Conservation (phyloP, 1,140 invertebrate species). For the Polypedilum pembai region DNA sequence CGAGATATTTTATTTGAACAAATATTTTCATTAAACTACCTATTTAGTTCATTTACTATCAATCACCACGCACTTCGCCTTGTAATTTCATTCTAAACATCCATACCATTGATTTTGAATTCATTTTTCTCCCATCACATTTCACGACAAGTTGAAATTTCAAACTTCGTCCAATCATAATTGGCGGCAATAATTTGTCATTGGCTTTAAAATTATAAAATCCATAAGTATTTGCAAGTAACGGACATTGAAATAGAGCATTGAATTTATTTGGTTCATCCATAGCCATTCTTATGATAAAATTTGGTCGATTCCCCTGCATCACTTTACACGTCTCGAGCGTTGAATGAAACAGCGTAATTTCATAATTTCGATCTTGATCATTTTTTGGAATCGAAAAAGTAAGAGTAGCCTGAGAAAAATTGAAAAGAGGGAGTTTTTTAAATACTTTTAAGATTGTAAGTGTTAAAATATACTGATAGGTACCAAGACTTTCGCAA, state of each 20-base stretch:
- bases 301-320: background rate
- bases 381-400: background rate
- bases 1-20: too few species aligned
- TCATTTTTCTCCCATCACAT: background rate
- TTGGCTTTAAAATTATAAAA: conserved; percentile 6
- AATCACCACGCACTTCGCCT: background rate
- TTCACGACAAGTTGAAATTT: background rate
- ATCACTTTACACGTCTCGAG: background rate
- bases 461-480: background rate
- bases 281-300: background rate
- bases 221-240: background rate
- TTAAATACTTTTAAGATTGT: background rate
- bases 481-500: background rate
- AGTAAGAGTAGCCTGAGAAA: background rate
- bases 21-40: too few species aligned
- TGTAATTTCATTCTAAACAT: background rate
- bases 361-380: background rate
- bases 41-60: background rate
- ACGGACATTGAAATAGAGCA: background rate
- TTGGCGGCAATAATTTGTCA: background rate
- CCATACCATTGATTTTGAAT: background rate
- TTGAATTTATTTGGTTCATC: background rate
- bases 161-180: background rate
- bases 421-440: background rate
- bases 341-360: background rate